A percentile compares a stretch with the other conserved stretches of the same genome.
Conservation (phyloP, 2,113 vertebrate genomes). For the Pygoscelis antarcticus region DNA sequence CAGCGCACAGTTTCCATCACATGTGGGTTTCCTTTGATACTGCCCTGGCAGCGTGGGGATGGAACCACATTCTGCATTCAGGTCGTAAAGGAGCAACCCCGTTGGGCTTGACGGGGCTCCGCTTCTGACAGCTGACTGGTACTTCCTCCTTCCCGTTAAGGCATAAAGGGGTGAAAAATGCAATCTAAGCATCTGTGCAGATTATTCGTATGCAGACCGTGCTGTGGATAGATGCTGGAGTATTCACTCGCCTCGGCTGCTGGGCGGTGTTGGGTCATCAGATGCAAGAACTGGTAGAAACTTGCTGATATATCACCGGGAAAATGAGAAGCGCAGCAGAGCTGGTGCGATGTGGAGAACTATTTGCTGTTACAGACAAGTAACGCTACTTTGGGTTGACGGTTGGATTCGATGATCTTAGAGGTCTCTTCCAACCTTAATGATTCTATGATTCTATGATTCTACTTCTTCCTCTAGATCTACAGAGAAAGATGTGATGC, state of each 20-base stretch:
- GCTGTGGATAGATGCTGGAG: background rate
- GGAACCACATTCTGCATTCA: background rate
- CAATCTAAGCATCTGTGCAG: background rate
- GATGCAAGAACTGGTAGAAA: background rate
- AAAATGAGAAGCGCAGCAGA: background rate
- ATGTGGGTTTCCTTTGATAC: conserved; percentile 34
- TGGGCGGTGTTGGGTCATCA: background rate
- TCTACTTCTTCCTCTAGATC: background rate
- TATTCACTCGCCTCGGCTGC: background rate
- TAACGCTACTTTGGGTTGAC: background rate
- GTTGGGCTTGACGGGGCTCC: background rate
- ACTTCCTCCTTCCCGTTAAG: background rate
- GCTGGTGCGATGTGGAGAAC: background rate
- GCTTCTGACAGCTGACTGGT: background rate
- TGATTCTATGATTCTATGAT: too few relatives aligned
- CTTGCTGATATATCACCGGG: background rate
- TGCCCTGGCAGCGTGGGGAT: background rate
- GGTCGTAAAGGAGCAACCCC: background rate
- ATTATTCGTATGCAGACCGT: background rate
- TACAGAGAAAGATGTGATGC: background rate
- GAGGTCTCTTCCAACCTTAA: too few relatives aligned
- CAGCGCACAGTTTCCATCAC: background rate
- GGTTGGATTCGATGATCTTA: too few relatives aligned
- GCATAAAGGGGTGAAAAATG: background rate
- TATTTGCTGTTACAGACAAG: background rate